Conservation (phyloP, 2,113 vertebrate genomes). For the Collichthys lucidus region DNA sequence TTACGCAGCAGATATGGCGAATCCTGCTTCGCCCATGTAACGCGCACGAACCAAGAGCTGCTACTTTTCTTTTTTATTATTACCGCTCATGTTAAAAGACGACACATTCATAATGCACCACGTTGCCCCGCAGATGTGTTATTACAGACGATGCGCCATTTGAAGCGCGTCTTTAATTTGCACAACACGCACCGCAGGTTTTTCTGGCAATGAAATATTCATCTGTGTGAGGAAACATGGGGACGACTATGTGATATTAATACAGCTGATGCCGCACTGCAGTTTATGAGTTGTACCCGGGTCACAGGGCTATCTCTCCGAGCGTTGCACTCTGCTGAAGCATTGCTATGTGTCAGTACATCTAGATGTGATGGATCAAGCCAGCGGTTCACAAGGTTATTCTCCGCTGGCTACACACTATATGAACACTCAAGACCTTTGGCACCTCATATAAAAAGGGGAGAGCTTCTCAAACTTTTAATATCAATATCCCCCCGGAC, state of each 20-base stretch:
- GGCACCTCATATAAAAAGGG: conserved; percentile 38
- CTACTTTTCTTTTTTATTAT: neutral
- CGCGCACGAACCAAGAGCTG: neutral
- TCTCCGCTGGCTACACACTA: conserved; percentile 47
- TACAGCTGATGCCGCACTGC: conserved; percentile 84
- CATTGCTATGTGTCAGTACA: conserved; percentile 59
- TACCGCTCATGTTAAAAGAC: conserved; percentile 35
- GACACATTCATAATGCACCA: conserved; percentile 39
- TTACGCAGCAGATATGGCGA: neutral
- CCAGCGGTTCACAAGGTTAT: conserved; percentile 64
- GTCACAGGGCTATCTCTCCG: conserved; percentile 69
- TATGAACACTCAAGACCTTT: conserved; percentile 44
- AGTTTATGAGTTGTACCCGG: conserved; percentile 80
- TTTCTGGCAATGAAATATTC: conserved; percentile 71
- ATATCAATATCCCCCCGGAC: conserved; percentile 44
- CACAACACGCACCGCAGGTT: conserved; percentile 42
- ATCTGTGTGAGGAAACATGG: conserved; percentile 64
- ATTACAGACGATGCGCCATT: conserved; percentile 60
- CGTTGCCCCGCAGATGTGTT: conserved; percentile 53
- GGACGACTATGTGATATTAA: conserved; percentile 75
- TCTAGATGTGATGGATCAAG: conserved; percentile 61
- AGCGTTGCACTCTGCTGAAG: conserved; percentile 42
- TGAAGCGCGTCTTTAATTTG: conserved; percentile 56
- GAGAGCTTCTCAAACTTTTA: conserved; percentile 54
- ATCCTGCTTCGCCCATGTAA: neutral